phyloP scores from a whole-genome alignment of 1,140 invertebrate species.

The Ruditapes philippinarum region DNA sequence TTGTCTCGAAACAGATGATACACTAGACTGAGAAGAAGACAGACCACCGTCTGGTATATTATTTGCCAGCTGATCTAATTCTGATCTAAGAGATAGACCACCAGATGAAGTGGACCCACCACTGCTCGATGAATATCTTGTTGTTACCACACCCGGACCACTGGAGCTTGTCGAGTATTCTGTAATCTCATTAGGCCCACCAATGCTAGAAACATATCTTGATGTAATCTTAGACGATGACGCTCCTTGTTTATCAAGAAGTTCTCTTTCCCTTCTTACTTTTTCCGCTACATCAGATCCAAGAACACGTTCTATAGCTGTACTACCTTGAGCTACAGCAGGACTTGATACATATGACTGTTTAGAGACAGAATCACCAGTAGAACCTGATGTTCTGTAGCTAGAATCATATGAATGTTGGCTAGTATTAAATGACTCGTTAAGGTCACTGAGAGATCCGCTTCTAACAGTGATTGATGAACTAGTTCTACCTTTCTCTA shows the following conservation, averaged over 20 bases:
- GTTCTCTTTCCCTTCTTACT: background rate
- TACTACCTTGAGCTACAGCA: background rate
- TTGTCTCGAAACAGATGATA: background rate
- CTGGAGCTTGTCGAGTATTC: background rate
- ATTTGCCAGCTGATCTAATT: background rate
- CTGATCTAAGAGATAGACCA: background rate
- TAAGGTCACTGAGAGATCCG: conserved; percentile 2
- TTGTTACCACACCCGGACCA: too few species aligned
- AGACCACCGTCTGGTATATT: background rate
- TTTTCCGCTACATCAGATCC: conserved; percentile 40
- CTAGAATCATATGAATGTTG: background rate
- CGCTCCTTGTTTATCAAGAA: background rate
- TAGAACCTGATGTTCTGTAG: background rate
- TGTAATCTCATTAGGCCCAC: too few species aligned
- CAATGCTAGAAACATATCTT: background rate
- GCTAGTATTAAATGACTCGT: too few species aligned
- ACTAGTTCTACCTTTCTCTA: conserved; percentile 41
- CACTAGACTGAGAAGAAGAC: background rate
- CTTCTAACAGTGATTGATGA: background rate
- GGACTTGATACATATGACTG: background rate
- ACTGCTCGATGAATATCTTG: background rate
- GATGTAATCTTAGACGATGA: background rate
- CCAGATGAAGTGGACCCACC: background rate
- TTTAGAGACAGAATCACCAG: too few species aligned
- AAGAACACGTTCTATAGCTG: conserved; percentile 56